Base-by-base conservation (phyloP, 2,113 vertebrate genomes). In the Oncorhynchus tshawytscha region DNA sequence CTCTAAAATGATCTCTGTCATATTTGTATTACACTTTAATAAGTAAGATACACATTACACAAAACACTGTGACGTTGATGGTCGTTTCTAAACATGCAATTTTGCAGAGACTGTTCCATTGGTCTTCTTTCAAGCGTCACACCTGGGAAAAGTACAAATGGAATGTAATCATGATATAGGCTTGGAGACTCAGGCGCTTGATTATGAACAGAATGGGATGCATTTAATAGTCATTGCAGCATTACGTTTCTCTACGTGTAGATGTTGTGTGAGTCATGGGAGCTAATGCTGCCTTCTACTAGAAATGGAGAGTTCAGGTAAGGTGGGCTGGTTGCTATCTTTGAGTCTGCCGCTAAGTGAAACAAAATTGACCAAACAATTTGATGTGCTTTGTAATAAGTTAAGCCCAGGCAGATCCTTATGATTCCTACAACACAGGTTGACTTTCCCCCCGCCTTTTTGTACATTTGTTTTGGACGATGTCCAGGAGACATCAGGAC, bases 401-500 rank as follows among this genome's bases (percentile, higher is more conserved):
- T 64, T 67, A 74, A 77, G 70, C 27, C 68, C 29, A 34, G 66
- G 31, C 24, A 80, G 75, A 83, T 82, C 51, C 62, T 25, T 85
- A 72, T 69, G 34, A 81, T 78, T 76, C 72, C 83, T 80, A 72
- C 76, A 83, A 81, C 87, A 87, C 74, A 62, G 70, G 77, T 80
- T 79, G 84, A 86, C 80, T 90, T 90, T 90, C 87, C 72, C 83
- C 67, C 70, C 74, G 71, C 73, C 80, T 86, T 84, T 85, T 25
- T 72, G 78, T 65, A 73, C 78, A 71, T 93, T 94, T 93, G 75
- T 81, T 73, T 93, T 93, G 91, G 91, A 81, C 54, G 31, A 0
- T 1, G 3, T 90, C 85, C 92, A 92, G 90, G 82, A 91, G 89
- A 90, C 90, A 83, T 87, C 79, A 74, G 88, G 88, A 81, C 84